A percentile compares a stretch with the other conserved stretches of the same genome.
Conservation (phyloP, 2,797 vertebrate genomes). For the Phrynocephalus forsythii region DNA sequence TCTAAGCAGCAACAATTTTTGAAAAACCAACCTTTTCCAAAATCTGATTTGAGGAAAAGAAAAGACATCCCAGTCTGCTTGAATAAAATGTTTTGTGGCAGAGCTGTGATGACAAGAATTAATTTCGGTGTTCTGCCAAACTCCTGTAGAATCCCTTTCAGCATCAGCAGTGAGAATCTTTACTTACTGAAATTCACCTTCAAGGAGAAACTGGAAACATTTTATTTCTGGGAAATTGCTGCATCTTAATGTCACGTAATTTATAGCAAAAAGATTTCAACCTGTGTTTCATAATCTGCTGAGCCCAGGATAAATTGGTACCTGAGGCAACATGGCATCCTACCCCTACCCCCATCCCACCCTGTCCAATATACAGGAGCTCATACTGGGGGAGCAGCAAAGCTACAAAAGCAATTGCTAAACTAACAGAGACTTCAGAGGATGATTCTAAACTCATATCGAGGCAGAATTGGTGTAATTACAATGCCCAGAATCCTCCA, state of each 20-base stretch:
- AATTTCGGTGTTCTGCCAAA: slow-evolving; percentile 27
- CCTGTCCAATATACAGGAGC: too few species aligned
- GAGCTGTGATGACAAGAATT: neutral
- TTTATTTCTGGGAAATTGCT: too few species aligned
- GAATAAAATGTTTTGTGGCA: neutral
- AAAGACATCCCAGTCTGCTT: neutral
- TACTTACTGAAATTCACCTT: too few species aligned
- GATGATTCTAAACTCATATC: neutral
- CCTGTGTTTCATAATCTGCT: too few species aligned
- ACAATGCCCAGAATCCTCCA: too few species aligned
- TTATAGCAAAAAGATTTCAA: too few species aligned
- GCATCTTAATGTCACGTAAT: too few species aligned
- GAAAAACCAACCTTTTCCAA: too few species aligned
- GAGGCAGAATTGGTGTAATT: neutral
- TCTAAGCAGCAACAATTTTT: too few species aligned
- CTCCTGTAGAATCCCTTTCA: neutral
- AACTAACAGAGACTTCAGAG: neutral
- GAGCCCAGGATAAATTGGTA: slow-evolving; percentile 54
- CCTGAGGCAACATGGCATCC: neutral
- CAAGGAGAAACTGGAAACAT: too few species aligned
- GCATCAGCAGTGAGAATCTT: too few species aligned
- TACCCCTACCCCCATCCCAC: too few species aligned
- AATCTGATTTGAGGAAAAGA: neutral
- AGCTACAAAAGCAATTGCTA: neutral
- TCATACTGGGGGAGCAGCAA: neutral